Conservation (phyloP, 2,113 vertebrate species). For the Glaucomys volans region DNA sequence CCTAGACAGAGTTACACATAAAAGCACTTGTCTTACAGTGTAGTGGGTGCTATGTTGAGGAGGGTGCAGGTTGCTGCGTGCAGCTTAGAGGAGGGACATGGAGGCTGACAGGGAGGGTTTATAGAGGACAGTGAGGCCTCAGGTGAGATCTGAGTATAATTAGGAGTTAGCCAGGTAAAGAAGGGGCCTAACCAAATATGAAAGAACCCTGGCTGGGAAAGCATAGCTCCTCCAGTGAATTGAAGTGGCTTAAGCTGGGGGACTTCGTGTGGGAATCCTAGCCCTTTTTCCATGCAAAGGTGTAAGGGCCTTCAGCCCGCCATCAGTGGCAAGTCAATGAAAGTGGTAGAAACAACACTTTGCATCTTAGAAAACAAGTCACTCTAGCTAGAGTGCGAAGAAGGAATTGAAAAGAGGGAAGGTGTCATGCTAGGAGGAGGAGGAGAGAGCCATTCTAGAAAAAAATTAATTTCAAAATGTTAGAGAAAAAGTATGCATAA, state of each 20-base stretch:
- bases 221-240: background rate
- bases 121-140: background rate
- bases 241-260: background rate
- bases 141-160: background rate
- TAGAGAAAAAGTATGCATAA: background rate
- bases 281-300: background rate
- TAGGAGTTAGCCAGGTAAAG: background rate
- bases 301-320: background rate
- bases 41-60: rapidly evolving
- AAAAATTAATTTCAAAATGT: background rate
- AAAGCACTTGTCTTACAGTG: background rate
- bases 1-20: background rate
- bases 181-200: background rate
- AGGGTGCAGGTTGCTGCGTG: background rate
- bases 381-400: background rate
- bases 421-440: background rate
- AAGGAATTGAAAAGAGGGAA: background rate
- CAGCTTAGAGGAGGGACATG: too few species aligned
- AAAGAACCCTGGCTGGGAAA: background rate
- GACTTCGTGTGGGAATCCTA: background rate
- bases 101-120: background rate
- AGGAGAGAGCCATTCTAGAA: background rate
- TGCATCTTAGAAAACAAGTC: conserved; percentile 21
- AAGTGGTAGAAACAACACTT: background rate
- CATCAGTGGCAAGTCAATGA: background rate